Evolutionary conservation across 2,797 vertebrate species (phyloP).

Genomic region (Cynodonichthys magdalenae): DNA sequence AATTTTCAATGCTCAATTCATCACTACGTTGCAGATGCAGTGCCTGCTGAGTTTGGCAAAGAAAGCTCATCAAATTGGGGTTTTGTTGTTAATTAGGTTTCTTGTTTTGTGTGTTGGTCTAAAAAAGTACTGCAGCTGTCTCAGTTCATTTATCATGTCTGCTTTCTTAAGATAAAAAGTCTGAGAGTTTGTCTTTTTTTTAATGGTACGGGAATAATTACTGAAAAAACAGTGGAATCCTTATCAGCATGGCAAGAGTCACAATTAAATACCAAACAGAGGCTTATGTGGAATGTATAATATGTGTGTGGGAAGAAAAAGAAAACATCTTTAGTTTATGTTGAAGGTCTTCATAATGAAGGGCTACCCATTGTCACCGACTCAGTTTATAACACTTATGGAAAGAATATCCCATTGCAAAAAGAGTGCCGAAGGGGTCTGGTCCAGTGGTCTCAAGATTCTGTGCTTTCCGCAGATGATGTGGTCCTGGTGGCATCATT

Average conservation of each 20-base stretch:
- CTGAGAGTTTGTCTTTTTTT: background rate
- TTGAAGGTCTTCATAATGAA: too few species aligned
- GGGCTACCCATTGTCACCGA: too few species aligned
- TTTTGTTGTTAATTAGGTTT: conserved; percentile 43
- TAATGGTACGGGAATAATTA: conserved; percentile 3
- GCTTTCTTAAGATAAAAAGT: background rate
- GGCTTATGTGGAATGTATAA: conserved; percentile 1
- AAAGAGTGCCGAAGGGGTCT: too few species aligned
- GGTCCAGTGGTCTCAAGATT: too few species aligned
- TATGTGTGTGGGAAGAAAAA: background rate
- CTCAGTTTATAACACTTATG: too few species aligned
- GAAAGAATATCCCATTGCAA: too few species aligned
- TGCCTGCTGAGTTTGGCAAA: conserved; percentile 30
- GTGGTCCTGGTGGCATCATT: too few species aligned
- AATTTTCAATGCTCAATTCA: conserved; percentile 26
- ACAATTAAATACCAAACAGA: background rate
- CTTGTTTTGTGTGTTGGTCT: conserved; percentile 27
- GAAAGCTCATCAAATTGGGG: conserved; percentile 29
- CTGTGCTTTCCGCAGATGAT: too few species aligned
- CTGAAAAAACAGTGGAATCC: conserved; percentile 6
- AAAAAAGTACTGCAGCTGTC: conserved; percentile 14
- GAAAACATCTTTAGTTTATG: background rate
- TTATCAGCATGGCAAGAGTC: background rate
- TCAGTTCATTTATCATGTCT: conserved; percentile 33
- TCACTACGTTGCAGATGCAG: conserved; percentile 21